phyloP scores from a whole-genome alignment of 2,797 vertebrate genomes.

The Diglossa cyanea region DNA sequence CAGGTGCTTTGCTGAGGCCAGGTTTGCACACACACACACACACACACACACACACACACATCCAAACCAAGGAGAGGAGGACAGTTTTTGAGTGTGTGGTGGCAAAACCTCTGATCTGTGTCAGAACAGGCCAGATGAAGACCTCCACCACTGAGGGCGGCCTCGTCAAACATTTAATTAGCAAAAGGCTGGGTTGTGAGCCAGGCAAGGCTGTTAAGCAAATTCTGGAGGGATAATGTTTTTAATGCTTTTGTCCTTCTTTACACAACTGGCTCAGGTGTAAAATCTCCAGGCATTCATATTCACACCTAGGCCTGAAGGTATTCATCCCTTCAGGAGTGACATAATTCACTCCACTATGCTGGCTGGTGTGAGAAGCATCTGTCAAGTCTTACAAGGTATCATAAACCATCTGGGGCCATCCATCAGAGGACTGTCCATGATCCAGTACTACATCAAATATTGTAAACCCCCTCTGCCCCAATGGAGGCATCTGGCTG shows the following conservation, averaged over 20 bases:
- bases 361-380: not conserved
- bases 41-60: no score
- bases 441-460: not conserved
- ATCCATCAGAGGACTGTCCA: not conserved
- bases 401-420: not conserved
- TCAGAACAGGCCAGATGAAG: not conserved
- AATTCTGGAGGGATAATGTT: not conserved
- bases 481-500: not conserved
- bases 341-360: rapidly evolving
- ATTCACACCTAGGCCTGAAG: no score
- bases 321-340: not conserved
- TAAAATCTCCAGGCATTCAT: not conserved
- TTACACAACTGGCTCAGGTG: not conserved
- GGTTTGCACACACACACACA: not conserved
- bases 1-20: not conserved
- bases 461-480: not conserved
- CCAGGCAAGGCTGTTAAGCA: not conserved
- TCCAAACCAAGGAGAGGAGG: not conserved
- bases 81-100: no score
- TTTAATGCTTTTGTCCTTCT: not conserved
- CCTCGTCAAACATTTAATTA: not conserved
- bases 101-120: not conserved
- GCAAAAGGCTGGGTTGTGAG: not conserved
- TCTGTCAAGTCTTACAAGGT: not conserved
- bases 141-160: not conserved